A percentile compares a stretch with the other conserved stretches of the same genome.
phyloP scores from a whole-genome alignment of 2,797 vertebrate species.

The Choloepus didactylus region DNA sequence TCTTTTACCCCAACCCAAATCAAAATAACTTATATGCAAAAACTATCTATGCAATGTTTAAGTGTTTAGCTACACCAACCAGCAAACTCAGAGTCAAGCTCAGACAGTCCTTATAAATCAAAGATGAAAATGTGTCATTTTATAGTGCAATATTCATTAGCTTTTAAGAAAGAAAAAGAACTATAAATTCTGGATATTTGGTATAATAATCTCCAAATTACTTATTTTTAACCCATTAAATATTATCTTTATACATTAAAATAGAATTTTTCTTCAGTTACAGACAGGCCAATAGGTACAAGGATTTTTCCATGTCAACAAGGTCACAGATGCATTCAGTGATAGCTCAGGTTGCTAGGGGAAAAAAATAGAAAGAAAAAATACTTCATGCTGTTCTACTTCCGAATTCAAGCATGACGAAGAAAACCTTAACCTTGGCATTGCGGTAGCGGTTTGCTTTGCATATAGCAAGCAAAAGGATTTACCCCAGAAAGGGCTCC shows the following conservation, averaged over 20 bases:
- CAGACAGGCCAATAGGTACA: background rate
- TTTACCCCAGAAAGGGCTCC: conserved; percentile 80
- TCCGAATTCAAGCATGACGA: background rate
- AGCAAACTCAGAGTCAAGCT: background rate
- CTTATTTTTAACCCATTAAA: background rate
- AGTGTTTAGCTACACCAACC: background rate
- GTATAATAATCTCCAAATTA: background rate
- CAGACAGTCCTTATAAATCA: background rate
- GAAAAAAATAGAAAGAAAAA: background rate
- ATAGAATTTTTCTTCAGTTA: conserved; percentile 32
- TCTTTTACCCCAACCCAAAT: background rate
- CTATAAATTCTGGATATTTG: background rate
- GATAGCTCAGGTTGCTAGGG: background rate
- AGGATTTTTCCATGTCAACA: conserved; percentile 38
- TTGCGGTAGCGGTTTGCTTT: conserved; percentile 61
- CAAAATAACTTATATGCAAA: conserved; percentile 44
- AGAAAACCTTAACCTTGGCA: conserved; percentile 40
- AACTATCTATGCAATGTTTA: background rate
- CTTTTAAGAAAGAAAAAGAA: conserved; percentile 43
- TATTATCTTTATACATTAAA: conserved; percentile 36
- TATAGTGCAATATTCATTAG: background rate
- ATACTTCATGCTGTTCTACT: background rate
- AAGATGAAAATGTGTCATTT: background rate
- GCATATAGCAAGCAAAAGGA: conserved; percentile 72
- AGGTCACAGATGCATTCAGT: background rate